Conservation (phyloP, 2,113 vertebrate species). For the Ranitomeya variabilis region DNA sequence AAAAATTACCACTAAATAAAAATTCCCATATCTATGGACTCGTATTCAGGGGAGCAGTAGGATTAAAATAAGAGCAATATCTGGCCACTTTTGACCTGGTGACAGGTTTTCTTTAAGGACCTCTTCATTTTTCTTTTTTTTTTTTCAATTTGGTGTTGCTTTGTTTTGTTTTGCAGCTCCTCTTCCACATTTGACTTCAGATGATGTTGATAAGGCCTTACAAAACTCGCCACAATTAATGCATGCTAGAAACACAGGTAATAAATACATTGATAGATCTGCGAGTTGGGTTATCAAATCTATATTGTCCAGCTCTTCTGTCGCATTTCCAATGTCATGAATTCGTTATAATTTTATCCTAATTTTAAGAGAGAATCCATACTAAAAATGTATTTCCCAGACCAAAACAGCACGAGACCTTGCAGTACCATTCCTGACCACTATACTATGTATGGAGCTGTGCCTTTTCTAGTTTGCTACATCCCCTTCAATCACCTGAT, state of each 20-base stretch:
- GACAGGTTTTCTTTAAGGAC: background rate
- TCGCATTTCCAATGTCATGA: background rate
- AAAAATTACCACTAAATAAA: no score
- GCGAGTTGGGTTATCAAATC: background rate
- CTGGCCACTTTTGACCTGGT: no score
- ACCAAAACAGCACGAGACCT: no score
- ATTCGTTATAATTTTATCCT: background rate
- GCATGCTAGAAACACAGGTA: conserved; percentile 96
- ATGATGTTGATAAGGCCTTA: conserved; percentile 94
- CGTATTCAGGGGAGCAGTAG: no score
- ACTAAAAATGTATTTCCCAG: no score
- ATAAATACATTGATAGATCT: conserved; percentile 63
- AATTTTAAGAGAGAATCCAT: background rate
- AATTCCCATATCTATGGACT: no score
- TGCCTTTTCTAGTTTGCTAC: no score
- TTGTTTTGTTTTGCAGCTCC: conserved; percentile 84
- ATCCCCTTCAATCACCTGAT: no score
- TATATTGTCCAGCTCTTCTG: background rate
- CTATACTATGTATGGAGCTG: no score
- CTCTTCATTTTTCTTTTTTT: conserved; percentile 66
- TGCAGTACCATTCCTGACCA: no score
- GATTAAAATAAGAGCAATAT: no score
- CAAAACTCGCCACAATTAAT: conserved; percentile 94
- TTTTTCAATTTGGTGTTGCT: conserved; percentile 77
- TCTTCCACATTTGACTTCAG: conserved; percentile 95